phyloP scores from a whole-genome alignment of 2,888 invertebrate genomes.

The Phyto melanocephala region DNA sequence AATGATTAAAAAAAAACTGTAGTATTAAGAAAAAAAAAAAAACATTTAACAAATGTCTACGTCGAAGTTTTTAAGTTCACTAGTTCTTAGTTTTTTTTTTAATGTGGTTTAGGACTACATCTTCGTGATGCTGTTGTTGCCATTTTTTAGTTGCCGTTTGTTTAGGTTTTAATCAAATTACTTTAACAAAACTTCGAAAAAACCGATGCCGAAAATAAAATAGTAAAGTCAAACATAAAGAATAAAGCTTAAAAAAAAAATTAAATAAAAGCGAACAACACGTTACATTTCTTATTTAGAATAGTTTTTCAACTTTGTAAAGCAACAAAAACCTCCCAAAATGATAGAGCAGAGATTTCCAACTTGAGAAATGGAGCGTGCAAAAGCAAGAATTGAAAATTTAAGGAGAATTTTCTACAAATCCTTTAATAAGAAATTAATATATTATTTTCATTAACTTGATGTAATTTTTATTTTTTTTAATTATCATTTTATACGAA shows the following conservation, averaged over 20 bases:
- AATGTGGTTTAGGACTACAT: constrained; percentile 41
- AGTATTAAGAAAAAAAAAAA: neutral
- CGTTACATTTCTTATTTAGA: constrained; percentile 55
- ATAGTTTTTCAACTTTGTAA: constrained; percentile 42
- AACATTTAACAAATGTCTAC: constrained; percentile 59
- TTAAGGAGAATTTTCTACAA: too few species aligned
- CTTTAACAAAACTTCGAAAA: constrained; percentile 47
- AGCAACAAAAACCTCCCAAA: constrained; percentile 30
- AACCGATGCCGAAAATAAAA: constrained; percentile 44
- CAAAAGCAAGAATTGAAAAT: too few species aligned
- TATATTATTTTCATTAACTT: too few species aligned
- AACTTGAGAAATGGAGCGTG: too few species aligned
- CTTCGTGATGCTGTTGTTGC: constrained; percentile 55
- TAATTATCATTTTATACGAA: too few species aligned
- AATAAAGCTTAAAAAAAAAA: neutral
- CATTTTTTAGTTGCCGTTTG: constrained; percentile 10
- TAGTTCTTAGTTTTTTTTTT: constrained; percentile 37
- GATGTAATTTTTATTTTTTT: too few species aligned
- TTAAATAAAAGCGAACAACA: constrained; percentile 5
- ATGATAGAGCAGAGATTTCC: neutral
- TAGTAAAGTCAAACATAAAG: neutral
- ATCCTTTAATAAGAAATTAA: too few species aligned
- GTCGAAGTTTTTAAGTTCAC: constrained; percentile 58
- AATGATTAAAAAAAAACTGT: neutral
- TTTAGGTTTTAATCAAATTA: constrained; percentile 61